Evolutionary conservation across 2,113 vertebrate genomes (phyloP), one percentile per base, ranked within the genome.

Genomic region (Gymnorhina tibicen): DNA sequence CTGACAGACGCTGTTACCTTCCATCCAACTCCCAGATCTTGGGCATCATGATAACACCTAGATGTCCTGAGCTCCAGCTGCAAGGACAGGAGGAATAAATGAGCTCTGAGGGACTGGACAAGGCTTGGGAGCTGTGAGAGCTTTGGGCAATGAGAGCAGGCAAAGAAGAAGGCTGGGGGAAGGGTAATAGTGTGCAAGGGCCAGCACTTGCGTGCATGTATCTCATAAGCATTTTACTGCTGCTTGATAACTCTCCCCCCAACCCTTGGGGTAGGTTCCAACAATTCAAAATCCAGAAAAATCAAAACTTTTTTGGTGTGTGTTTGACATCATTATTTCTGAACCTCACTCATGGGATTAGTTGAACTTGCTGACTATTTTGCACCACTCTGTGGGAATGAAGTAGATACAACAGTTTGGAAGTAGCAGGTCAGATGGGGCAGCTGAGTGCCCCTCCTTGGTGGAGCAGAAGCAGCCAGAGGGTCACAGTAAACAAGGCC

Each of bases 251-350:
- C 39, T 72, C 22, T 52, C 42, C 41, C n/a, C 73, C 35, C 6
- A 30, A 53, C 8, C 8, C 41, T 8, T 32, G 13, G 12, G 17
- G 41, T 6, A 62, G 33, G 47, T 66, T 79, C 91, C 60, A 87
- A 8, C 78, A 88, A 83, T 41, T 81, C 50, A 84, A 84, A 91
- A 86, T 63, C 42, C 41, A 87, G 20, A 91, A 81, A 10, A 86
- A 87, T 21, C 8, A 35, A 9, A 10, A 3, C 2, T 62, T 86
- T 46, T 46, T 37, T 35, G 7, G 63, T 0, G 0, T 35, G 9
- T 0, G 0, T 63, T 85, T 81, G 68, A 64, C 44, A 42, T 47
- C 2, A 20, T 66, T 75, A 53, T 49, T 84, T 92, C 52, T 81
- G 62, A 39, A 64, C 11, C 15, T 77, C 2, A 3, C 14, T 68